Base-by-base conservation (phyloP, 2,888 invertebrate species). In the Stenchaetothrips biformis region DNA sequence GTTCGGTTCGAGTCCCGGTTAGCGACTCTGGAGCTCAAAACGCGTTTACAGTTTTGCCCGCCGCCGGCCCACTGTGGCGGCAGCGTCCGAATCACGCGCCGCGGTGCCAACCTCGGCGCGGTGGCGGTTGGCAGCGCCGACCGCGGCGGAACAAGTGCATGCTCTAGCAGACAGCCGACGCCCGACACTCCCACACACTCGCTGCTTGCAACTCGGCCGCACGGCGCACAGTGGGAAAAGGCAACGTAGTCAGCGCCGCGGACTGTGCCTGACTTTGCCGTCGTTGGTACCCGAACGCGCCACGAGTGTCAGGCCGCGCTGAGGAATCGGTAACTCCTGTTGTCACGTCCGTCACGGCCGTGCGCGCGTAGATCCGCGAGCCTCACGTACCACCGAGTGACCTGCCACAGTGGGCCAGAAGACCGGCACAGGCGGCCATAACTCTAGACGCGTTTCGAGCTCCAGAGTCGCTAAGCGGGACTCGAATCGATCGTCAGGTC, bases 81-180 rank as follows among this genome's bases (percentile, higher is more conserved):
- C 13, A 53, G 8, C 53, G 18, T 18, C 18, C 18, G 53, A 53
- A 53, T 53, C 4, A 13, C 4, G 53, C 53, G 53, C 53, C 53
- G 13, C 13, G 16, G 13, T 13, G 53, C 13, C n/a, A 7, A 74
- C 67, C 67, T 74, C 25, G 25, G 67, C 25, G 67, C 67, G 67
- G 25, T n/a, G 25, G 67, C 67, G 67, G 67, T 74, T 74, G 67
- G 67, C 67, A 74, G 67, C 67, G 25, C 67, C 67, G 67, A 74
- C 25, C 67, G 25, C 25, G 67, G 25, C 25, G 67, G 25, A 74
- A 74, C 67, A 74, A 74, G 67, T 74, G 67, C 67, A 25, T 74
- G 67, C 67, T 74, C 67, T 74, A 74, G 67, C 67, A 74, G 67
- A 74, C 53, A 9, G 53, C 53, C 53, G 53, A 9, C 53, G 53